Percentiles rank a stretch among this genome's conserved stretches.
phyloP scores from a whole-genome alignment of 92 coral and sea anemone genomes.

The Porites cylindrica region DNA sequence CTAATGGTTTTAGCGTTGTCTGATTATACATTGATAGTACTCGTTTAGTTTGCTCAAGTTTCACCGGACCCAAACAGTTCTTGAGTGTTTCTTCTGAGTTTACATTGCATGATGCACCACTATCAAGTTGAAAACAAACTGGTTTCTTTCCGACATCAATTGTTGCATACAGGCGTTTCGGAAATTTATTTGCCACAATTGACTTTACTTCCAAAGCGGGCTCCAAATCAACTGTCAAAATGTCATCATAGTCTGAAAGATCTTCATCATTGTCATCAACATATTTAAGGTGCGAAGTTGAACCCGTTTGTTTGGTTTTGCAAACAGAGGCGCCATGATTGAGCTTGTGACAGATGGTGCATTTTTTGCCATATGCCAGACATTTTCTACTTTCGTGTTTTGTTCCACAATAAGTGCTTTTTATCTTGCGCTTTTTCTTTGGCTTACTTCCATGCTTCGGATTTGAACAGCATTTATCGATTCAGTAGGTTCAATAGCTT shows the following conservation, averaged over 20 bases:
- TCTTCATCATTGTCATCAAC: neutral
- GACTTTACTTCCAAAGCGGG: slow-evolving; percentile 1
- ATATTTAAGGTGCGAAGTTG: neutral
- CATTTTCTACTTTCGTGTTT: slow-evolving; percentile 46
- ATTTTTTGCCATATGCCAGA: slow-evolving; percentile 57
- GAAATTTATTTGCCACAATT: slow-evolving; percentile 16
- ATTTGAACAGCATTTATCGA: slow-evolving; percentile 1
- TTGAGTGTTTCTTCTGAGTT: slow-evolving; percentile 36
- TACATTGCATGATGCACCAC: slow-evolving; percentile 62
- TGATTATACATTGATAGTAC: slow-evolving; percentile 28
- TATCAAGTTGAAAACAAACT: slow-evolving; percentile 61
- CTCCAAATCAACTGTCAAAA: slow-evolving; percentile 15
- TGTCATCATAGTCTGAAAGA: slow-evolving; percentile 9
- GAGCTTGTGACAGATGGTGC: slow-evolving; percentile 24
- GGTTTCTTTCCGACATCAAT: slow-evolving; percentile 51
- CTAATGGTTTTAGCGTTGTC: slow-evolving; percentile 5
- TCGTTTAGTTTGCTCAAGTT: neutral
- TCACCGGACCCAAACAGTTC: slow-evolving; percentile 48
- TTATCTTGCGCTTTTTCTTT: neutral
- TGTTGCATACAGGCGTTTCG: slow-evolving; percentile 47
- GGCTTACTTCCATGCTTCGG: too few relatives aligned
- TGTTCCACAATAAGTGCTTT: slow-evolving; percentile 42
- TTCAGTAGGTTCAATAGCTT: slow-evolving; percentile 19
- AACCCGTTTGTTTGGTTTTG: slow-evolving; percentile 14
- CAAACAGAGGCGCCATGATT: slow-evolving; percentile 60